Conservation (phyloP, 2,113 vertebrate species). For the Ceuthmochares aereus region DNA sequence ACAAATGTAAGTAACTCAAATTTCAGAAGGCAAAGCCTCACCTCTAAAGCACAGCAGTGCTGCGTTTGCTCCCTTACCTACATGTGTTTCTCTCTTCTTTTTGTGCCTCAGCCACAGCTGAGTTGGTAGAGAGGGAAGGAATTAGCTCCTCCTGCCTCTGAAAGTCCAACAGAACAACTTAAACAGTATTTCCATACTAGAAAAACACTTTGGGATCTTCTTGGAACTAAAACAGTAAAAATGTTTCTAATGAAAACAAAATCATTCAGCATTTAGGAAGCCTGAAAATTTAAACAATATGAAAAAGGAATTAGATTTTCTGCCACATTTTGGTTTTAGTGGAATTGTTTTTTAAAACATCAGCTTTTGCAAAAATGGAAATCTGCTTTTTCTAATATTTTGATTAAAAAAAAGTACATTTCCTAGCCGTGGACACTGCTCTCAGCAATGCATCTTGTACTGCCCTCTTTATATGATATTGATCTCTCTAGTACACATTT, state of each 20-base stretch:
- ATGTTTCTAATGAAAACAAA: not conserved
- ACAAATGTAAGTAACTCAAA: accelerated
- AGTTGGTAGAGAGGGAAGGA: not conserved
- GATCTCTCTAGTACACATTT: not conserved
- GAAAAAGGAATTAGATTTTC: not conserved
- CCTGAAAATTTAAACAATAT: not conserved
- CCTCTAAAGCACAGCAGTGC: not conserved
- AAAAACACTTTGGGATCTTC: not conserved
- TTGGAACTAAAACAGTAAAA: not conserved
- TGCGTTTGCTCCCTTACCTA: not conserved
- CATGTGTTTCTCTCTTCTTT: not conserved
- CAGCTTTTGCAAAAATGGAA: not conserved
- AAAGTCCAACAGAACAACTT: not conserved
- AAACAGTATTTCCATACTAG: not conserved
- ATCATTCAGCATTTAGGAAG: not conserved
- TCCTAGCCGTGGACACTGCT: not conserved
- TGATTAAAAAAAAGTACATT: not conserved
- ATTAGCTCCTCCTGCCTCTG: not conserved
- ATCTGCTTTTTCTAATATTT: not conserved
- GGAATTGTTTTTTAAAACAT: not conserved
- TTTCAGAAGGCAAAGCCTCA: not conserved
- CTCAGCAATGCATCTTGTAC: not conserved
- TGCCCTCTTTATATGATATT: not conserved
- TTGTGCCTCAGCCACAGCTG: not conserved
- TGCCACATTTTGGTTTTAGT: not conserved